A percentile compares a stretch with the other conserved stretches of the same genome.
phyloP scores from a whole-genome alignment of 2,113 vertebrate species.

The Phyllopteryx taeniolatus region DNA sequence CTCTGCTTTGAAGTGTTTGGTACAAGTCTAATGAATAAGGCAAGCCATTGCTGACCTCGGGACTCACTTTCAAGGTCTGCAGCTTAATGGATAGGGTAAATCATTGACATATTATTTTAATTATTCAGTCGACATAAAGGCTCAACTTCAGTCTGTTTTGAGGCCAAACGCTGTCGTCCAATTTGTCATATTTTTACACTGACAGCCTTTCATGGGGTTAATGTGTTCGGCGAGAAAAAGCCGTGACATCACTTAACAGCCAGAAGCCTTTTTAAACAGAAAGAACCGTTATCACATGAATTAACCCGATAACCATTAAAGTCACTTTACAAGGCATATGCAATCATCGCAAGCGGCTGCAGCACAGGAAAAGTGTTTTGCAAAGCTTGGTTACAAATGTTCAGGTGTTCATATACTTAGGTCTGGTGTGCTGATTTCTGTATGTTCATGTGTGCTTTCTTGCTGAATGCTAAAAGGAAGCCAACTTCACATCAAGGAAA shows the following conservation, averaged over 20 bases:
- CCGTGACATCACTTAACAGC: slow-evolving; percentile 36
- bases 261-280: slow-evolving; percentile 44
- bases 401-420: slow-evolving; percentile 1
- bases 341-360: slow-evolving; percentile 30
- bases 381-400: slow-evolving; percentile 6
- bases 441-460: slow-evolving; percentile 7
- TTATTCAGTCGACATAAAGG: slow-evolving; percentile 64
- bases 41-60: slow-evolving; percentile 36
- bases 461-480: slow-evolving; percentile 32
- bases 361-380: slow-evolving; percentile 19
- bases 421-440: background rate
- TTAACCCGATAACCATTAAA: slow-evolving; percentile 39
- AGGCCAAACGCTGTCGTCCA: slow-evolving; percentile 15
- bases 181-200: slow-evolving; percentile 33
- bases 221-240: slow-evolving; percentile 41
- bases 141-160: slow-evolving; percentile 38
- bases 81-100: slow-evolving; percentile 50
- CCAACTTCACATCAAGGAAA: slow-evolving; percentile 46
- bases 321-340: slow-evolving; percentile 34
- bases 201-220: slow-evolving; percentile 35
- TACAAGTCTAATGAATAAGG: background rate
- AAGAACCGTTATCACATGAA: slow-evolving; percentile 43
- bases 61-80: slow-evolving; percentile 55
- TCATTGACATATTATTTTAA: slow-evolving; percentile 65
- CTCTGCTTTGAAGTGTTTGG: background rate